Evolutionary conservation across 2,888 invertebrate species (phyloP), one percentile per base, ranked within the genome.

Genomic region (Netelia fuscicornis): DNA sequence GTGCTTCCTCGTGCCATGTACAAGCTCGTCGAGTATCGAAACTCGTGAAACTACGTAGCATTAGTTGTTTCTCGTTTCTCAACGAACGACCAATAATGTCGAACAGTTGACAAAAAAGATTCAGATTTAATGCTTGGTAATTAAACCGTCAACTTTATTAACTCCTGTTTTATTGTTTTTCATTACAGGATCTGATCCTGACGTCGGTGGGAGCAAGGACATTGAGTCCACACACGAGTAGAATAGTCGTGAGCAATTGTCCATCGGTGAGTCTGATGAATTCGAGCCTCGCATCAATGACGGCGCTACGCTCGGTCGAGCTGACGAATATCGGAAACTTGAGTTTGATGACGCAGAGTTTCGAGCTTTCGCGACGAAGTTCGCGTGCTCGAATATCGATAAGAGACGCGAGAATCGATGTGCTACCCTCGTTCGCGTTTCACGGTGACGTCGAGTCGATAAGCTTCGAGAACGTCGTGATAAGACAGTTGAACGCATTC

Each of bases 371-470:
- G 2, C 86, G 90, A 2, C 90, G 89, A 44, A 87, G 88, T 2
- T 52, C 82, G 20, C 88, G 89, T 2, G 90, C 90, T 2, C 93
- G 93, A 77, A 93, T 95, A 75, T 90, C 91, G 44, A 93, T 95
- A 58, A 90, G 91, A 62, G 94, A 95, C 90, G 93, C 94, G 83
- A 93, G 90, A 80, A 93, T 95, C 62, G 92, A 94, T 17, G 89
- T 92, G 58, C 92, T 95, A 77, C 94, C 95, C 3, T 94, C 94
- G 78, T 94, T 95, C 88, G 95, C 96, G 48, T 96, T 97, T 90
- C 96, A 96, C 90, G 97, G 97, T 3, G 95, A 96, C 86, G 95
- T 97, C 84, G 96, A 96, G 90, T 96, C 96, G 88, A 95, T 97
- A 86, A 93, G 94, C 78, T 96, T 98, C 84, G 95, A 95, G 79